A percentile compares a stretch with the other conserved stretches of the same genome.
phyloP scores from a whole-genome alignment of 2,113 vertebrate genomes.

The Chloropsis cyanopogon region DNA sequence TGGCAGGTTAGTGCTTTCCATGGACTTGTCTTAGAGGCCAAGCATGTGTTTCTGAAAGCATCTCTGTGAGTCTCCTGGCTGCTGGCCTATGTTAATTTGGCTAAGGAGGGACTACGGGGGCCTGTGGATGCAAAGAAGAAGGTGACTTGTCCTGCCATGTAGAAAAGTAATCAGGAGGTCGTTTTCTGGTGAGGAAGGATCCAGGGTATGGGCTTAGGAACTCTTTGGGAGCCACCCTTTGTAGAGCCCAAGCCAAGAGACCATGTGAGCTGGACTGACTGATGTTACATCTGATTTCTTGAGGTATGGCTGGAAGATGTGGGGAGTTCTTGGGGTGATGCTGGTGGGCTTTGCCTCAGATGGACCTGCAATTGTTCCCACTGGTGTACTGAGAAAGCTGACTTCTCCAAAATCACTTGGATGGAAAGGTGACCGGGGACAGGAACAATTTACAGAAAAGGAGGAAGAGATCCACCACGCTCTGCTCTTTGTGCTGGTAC shows the following conservation, averaged over 20 bases:
- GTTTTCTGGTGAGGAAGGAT: not conserved
- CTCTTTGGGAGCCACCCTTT: not conserved
- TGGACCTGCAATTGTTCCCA: rapidly evolving
- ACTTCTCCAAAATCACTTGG: not conserved
- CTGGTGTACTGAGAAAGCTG: not conserved
- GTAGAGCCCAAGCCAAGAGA: not conserved
- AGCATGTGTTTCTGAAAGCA: rapidly evolving
- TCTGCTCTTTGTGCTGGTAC: not conserved
- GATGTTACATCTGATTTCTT: not conserved
- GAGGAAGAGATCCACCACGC: not conserved
- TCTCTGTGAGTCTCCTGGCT: not conserved
- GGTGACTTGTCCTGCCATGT: not conserved
- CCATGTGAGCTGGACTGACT: not conserved
- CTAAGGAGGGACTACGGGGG: not conserved
- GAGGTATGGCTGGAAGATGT: not conserved
- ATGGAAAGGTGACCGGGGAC: not conserved
- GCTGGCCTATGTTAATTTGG: rapidly evolving
- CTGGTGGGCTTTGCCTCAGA: not conserved
- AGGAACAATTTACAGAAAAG: not conserved
- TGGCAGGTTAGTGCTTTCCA: not conserved
- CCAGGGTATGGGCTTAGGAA: not conserved
- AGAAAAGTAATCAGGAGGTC: not conserved
- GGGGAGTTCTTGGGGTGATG: not conserved
- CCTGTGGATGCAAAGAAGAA: not conserved
- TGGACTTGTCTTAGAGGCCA: not conserved